A percentile compares a stretch with the other conserved stretches of the same genome.
Evolutionary conservation across 2,888 invertebrate species (phyloP).

Genomic region (Acholoe squamosa): DNA sequence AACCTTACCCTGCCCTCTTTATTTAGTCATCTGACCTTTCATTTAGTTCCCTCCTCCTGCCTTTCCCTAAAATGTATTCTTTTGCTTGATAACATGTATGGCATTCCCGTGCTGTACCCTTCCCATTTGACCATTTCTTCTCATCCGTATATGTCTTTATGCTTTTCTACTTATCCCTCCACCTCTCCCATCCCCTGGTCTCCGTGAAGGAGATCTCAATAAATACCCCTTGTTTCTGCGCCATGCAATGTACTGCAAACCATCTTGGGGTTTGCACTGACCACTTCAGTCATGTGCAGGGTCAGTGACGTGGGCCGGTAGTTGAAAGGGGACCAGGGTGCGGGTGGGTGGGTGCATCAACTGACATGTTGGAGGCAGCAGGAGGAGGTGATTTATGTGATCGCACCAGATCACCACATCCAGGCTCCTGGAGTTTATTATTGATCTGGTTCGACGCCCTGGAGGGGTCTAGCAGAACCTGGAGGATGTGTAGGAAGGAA

Average conservation of each 20-base stretch:
- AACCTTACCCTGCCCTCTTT: not conserved
- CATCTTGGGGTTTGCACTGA: too few relatives aligned
- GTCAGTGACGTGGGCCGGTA: too few relatives aligned
- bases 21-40: not conserved
- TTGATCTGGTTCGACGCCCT: not conserved
- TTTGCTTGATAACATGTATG: not conserved
- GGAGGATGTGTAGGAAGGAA: not conserved
- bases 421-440: not conserved
- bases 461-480: not conserved
- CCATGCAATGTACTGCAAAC: not conserved
- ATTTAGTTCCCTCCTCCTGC: not conserved
- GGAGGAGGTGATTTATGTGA: slow-evolving; percentile 42
- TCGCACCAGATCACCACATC: slow-evolving; percentile 31
- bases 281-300: too few relatives aligned
- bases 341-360: too few relatives aligned
- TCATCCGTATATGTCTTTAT: not conserved
- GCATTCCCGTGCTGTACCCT: not conserved
- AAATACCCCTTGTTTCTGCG: not conserved
- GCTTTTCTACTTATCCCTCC: not conserved
- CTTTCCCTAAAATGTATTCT: not conserved
- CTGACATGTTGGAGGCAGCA: not conserved
- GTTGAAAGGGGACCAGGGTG: too few relatives aligned
- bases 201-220: not conserved
- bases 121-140: not conserved
- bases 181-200: not conserved